Percentiles rank a stretch among this genome's conserved stretches.
Conservation (phyloP, 2,113 vertebrate genomes). For the Pogonocichla stellata region DNA sequence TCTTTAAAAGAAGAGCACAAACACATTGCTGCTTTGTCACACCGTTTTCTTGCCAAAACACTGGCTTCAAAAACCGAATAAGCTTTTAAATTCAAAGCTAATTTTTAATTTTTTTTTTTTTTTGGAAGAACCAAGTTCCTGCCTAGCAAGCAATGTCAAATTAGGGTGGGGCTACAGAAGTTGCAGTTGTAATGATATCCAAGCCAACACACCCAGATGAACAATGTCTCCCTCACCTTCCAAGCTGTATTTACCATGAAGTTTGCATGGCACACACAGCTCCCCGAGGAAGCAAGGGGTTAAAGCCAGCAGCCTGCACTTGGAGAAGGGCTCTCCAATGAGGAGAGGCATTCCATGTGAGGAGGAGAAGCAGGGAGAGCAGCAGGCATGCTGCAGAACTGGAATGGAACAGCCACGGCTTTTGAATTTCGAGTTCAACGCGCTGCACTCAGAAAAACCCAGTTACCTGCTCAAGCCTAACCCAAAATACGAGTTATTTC, state of each 20-base stretch:
- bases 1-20: neutral
- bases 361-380: neutral
- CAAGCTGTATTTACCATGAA: neutral
- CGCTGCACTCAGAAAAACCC: neutral
- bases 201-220: conserved; percentile 70
- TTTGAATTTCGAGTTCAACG: neutral
- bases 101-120: neutral
- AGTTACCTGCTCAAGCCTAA: neutral
- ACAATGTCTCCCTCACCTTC: conserved; percentile 57
- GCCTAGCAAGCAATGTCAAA: conserved; percentile 23
- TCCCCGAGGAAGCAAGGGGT: neutral
- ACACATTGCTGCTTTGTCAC: neutral
- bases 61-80: neutral
- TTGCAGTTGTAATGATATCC: conserved; percentile 52
- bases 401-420: neutral
- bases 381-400: neutral
- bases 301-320: neutral
- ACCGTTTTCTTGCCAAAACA: neutral
- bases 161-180: conserved; percentile 61
- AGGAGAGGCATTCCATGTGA: neutral
- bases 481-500: neutral
- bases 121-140: neutral
- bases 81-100: neutral
- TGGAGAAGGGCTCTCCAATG: neutral
- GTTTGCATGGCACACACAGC: neutral